Base-by-base conservation (phyloP, 2,888 invertebrate species). In the Brenthis hecate region DNA sequence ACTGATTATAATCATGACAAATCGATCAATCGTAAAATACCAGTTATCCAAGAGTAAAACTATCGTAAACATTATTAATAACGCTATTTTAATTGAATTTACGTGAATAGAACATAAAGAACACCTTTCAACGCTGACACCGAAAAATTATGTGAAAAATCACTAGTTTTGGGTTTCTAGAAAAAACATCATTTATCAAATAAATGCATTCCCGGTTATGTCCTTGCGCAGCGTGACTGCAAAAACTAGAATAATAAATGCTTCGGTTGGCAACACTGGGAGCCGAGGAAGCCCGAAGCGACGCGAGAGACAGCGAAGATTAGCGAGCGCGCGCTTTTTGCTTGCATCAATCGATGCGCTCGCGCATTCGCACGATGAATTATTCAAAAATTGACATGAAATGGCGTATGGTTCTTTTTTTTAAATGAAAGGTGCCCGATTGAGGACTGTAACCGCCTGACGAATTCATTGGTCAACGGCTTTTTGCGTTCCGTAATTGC, bases 321-420 rank as follows among this genome's bases (percentile, higher is more conserved):
- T 92, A 92, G 92, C 89, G 86, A 88, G 85, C 85, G 88, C 83
- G 89, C 83, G 85, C 87, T 92, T 92, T 92, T 92, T 92, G 90
- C 89, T 89, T 91, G 91, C 91, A 91, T 92, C 92, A 92, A 92
- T 92, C 91, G 92, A 91, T 92, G 92, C 92, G 92, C 91, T 88
- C 91, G 88, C 89, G 91, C 92, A 91, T 91, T 92, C 91, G 91
- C 90, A 88, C 90, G 81, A 92, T 92, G 92, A 92, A 92, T 92
- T 90, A 92, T 92, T 92, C 92, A 92, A 90, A 91, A 92, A 91
- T 91, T 92, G 92, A 92, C 92, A 92, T 92, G 92, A 92, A 92
- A 92, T 92, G 91, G 92, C 92, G 92, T 92, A 92, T 91, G 91
- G 91, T 89, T 89, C 89, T 91, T 92, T 92, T 91, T 91, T 91